Evolutionary conservation across 2,888 invertebrate genomes (phyloP), one percentile per base, ranked within the genome.

Genomic region (Hesperia comma): DNA sequence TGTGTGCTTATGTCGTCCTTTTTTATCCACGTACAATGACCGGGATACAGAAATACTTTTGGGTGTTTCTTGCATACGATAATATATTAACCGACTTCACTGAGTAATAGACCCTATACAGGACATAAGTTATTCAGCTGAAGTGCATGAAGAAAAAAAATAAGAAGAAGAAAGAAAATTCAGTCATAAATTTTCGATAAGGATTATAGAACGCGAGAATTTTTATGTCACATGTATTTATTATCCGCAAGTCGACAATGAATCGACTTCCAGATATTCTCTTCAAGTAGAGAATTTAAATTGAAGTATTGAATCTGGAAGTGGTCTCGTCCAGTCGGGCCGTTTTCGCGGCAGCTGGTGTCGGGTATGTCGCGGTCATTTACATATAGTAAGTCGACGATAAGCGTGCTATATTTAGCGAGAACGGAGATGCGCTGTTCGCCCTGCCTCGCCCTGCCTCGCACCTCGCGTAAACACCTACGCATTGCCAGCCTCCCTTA

Each of bases 351-450:
- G 88, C 89, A 88, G 88, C 88, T 89, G 88, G 87, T 84, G 85
- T 78, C 80, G 85, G 75, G 84, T 85, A 84, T 86, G 88, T 88
- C 86, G 88, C 89, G 88, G 90, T 88, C 91, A 90, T 92, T 91
- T 90, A 90, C 91, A 90, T 91, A 89, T 91, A 89, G 88, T 88
- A 89, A 89, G 88, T 86, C 81, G 80, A 74, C 87, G 91, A 92
- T 92, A 91, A 92, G 89, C 88, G 84, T 71, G 87, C 90, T 92
- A 92, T 90, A 90, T 92, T 90, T 92, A 91, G 90, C 88, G 71
- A 79, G 74, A 76, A 80, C 78, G 78, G 82, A 82, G 88, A 88
- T 87, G 85, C 80, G 82, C 79, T 81, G 77, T 75, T 74, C 76
- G 72, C 72, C 75, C 26, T 5, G 26, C 26, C 5, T 72, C 72